Percentiles rank a stretch among this genome's conserved stretches.
These are phyloP conservation scores for Onthophagus sagittarius DNA, from an alignment of 2,888 invertebrate genomes.

Conservation along the genomic window DNA sequence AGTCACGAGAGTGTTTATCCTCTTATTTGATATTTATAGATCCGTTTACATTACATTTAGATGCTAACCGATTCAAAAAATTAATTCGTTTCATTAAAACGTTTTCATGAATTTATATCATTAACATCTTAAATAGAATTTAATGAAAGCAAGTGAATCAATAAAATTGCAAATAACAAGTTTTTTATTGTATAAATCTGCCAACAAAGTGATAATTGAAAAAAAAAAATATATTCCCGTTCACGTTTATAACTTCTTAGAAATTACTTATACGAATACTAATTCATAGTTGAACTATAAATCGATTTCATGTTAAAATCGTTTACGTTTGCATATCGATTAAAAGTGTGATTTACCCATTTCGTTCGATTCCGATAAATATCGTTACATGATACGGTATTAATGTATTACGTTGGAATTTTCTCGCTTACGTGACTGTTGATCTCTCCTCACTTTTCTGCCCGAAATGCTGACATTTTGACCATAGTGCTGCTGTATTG, in stretches of 20 bases:
- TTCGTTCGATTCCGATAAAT: background rate
- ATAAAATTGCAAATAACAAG: background rate
- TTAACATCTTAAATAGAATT: background rate
- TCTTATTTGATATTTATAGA: conserved; percentile 5
- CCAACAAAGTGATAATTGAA: too few species aligned
- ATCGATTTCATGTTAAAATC: too few species aligned
- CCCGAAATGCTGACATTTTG: conserved; percentile 51
- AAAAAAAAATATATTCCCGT: too few species aligned
- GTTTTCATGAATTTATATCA: background rate
- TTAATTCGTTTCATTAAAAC: background rate
- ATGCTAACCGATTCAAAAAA: background rate
- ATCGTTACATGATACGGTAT: too few species aligned
- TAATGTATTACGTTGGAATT: background rate
- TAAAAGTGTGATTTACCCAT: background rate
- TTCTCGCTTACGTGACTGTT: background rate
- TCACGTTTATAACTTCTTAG: too few species aligned
- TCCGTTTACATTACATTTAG: background rate
- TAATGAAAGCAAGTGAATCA: background rate
- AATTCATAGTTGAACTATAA: too few species aligned
- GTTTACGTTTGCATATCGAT: too few species aligned
- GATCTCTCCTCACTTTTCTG: conserved; percentile 28
- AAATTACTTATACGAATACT: too few species aligned
- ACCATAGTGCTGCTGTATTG: conserved; percentile 50
- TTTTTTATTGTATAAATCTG: background rate
- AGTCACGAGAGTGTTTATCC: background rate